phyloP scores from a whole-genome alignment of 2,797 vertebrate species.

The Pyrocephalus nanus region DNA sequence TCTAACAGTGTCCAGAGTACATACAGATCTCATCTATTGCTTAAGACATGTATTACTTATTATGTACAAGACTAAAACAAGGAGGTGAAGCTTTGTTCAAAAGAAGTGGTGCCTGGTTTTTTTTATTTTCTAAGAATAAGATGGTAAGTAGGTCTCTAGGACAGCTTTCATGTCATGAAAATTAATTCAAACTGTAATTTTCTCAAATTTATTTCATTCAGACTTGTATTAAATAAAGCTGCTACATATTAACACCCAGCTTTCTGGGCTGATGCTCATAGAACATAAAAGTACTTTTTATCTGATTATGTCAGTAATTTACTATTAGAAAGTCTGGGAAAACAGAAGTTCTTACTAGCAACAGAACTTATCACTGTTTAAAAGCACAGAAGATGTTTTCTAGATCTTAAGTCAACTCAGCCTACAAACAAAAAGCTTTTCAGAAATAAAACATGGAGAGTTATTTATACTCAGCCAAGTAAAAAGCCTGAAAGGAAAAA shows the following conservation, averaged over 20 bases:
- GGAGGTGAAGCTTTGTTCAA: neutral
- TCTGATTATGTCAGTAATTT: neutral
- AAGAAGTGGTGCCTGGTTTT: neutral
- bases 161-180: neutral
- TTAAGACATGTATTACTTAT: neutral
- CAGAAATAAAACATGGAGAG: neutral
- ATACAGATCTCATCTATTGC: neutral
- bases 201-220: neutral
- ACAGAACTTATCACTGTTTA: neutral
- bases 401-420: neutral
- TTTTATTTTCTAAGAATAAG: neutral
- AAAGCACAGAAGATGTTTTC: neutral
- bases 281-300: neutral
- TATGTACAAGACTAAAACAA: neutral
- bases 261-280: neutral
- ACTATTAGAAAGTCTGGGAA: neutral
- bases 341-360: neutral
- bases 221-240: neutral
- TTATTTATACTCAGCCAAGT: neutral
- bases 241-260: neutral
- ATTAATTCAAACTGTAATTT: neutral
- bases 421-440: neutral
- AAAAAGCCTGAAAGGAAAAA: neutral
- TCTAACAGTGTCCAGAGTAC: neutral
- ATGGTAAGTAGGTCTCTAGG: neutral